Percentiles rank a stretch among this genome's conserved stretches.
These are phyloP conservation scores for Tinea trinotella DNA, from an alignment of 2,888 invertebrate species.

Conservation along the genomic window DNA sequence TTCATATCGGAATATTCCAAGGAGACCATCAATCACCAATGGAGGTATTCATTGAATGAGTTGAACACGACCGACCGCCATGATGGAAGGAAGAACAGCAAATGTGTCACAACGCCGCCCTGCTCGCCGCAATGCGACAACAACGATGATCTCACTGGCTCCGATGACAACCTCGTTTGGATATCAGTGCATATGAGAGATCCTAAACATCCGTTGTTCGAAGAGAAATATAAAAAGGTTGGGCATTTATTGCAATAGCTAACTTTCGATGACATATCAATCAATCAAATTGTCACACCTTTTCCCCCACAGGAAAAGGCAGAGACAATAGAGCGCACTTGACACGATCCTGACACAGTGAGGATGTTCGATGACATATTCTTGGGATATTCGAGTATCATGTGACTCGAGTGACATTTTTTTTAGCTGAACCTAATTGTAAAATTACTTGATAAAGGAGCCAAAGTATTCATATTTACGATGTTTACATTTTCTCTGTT, in stretches of 20 bases:
- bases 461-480: no score
- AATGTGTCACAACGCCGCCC: slow-evolving; percentile 75
- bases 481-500: no score
- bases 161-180: slow-evolving; percentile 76
- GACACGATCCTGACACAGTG: no score
- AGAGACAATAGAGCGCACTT: no score
- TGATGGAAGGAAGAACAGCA: slow-evolving; percentile 35
- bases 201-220: slow-evolving; percentile 76
- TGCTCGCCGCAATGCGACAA: slow-evolving; percentile 68
- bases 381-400: no score
- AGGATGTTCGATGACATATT: no score
- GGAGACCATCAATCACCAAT: slow-evolving; percentile 20
- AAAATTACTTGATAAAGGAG: no score
- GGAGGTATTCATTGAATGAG: slow-evolving; percentile 9
- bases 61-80: background rate
- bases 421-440: no score
- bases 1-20: slow-evolving; percentile 47
- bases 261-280: background rate
- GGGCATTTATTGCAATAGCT: no score
- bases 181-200: slow-evolving; percentile 79
- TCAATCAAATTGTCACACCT: no score
- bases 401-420: no score
- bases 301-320: no score
- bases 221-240: slow-evolving; percentile 74
- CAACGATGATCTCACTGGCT: slow-evolving; percentile 21